Conservation (phyloP, 2,113 vertebrate genomes). For the Gorilla gorilla region DNA sequence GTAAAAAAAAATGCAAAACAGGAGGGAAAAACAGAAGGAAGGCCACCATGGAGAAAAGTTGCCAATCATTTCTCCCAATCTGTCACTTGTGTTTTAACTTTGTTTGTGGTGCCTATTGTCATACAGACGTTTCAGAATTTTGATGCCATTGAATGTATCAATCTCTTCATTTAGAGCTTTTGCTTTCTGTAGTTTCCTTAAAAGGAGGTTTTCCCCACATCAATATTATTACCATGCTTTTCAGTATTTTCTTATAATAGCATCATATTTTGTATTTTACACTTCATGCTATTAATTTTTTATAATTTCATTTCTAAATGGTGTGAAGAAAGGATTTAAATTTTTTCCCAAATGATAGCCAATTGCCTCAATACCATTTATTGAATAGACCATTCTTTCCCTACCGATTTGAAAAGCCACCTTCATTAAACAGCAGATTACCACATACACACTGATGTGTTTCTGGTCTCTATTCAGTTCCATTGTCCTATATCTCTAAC, state of each 20-base stretch:
- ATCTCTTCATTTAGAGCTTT: conserved; percentile 44
- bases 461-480: conserved; percentile 63
- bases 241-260: conserved; percentile 47
- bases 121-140: conserved; percentile 44
- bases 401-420: conserved; percentile 59
- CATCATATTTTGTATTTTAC: conserved; percentile 15
- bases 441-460: conserved; percentile 47
- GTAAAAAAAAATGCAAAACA: neutral
- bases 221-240: conserved; percentile 48
- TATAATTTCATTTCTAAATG: conserved; percentile 49
- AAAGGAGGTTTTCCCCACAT: conserved; percentile 8
- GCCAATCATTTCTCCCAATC: conserved; percentile 47
- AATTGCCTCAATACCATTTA: conserved; percentile 56
- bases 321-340: conserved; percentile 45
- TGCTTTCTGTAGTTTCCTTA: conserved; percentile 41
- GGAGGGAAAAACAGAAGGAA: conserved; percentile 35
- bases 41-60: neutral
- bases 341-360: conserved; percentile 57
- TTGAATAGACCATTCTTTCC: conserved; percentile 66
- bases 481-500: conserved; percentile 59
- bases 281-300: conserved; percentile 57
- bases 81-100: conserved; percentile 59
- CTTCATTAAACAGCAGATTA: conserved; percentile 68
- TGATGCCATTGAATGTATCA: conserved; percentile 39
- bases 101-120: conserved; percentile 36